phyloP scores from a whole-genome alignment of 1,140 invertebrate genomes.

The Limonius californicus region DNA sequence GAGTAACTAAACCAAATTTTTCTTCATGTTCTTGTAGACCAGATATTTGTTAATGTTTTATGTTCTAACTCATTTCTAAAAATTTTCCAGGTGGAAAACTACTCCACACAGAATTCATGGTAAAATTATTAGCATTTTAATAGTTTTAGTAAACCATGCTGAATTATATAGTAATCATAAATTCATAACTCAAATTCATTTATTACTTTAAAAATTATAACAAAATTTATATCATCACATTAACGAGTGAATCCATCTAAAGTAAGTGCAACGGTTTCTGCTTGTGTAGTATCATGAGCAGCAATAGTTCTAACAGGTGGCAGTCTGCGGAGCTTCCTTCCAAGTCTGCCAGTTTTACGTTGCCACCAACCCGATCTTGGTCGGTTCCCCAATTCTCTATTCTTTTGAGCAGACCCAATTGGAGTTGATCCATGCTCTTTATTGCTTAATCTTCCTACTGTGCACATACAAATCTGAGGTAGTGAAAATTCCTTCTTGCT shows the following conservation, averaged over 20 bases:
- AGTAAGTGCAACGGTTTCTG: background rate
- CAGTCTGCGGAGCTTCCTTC: constrained; percentile 76
- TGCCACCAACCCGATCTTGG: constrained; percentile 92
- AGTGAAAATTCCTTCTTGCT: constrained; percentile 83
- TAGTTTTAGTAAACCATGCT: too few relatives aligned
- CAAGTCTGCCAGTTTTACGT: constrained; percentile 82
- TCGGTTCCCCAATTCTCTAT: constrained; percentile 80
- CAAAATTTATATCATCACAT: too few relatives aligned
- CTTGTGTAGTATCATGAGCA: background rate
- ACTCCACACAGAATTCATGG: too few relatives aligned
- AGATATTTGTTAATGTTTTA: too few relatives aligned
- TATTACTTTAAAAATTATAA: too few relatives aligned
- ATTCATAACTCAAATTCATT: too few relatives aligned
- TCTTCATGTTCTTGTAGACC: too few relatives aligned
- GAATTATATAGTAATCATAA: too few relatives aligned
- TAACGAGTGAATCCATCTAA: background rate
- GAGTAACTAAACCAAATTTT: too few relatives aligned
- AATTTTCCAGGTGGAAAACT: too few relatives aligned
- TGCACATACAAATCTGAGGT: constrained; percentile 80
- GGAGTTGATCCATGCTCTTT: constrained; percentile 66
- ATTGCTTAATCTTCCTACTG: constrained; percentile 87
- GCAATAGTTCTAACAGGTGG: constrained; percentile 51
- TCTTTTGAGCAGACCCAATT: constrained; percentile 78
- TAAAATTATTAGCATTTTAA: too few relatives aligned
- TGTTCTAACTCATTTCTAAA: too few relatives aligned